Percentiles rank a stretch among this genome's conserved stretches.
These are phyloP conservation scores for Pelobates cultripes DNA, from an alignment of 2,797 vertebrate species.

Conservation along the genomic window DNA sequence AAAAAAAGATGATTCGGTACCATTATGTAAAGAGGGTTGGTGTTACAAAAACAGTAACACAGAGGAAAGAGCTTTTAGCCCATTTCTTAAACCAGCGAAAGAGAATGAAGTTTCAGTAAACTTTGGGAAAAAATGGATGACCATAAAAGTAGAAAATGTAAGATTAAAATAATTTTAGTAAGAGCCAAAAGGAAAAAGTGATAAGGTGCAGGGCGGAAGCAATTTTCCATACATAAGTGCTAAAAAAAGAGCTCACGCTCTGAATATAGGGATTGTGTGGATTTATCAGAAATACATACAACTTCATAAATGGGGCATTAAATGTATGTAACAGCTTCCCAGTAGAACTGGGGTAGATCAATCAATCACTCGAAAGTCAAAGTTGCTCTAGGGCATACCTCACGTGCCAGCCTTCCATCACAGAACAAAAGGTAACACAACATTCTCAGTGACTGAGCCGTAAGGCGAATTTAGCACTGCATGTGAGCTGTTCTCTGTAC, in stretches of 20 bases:
- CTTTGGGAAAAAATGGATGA: not conserved
- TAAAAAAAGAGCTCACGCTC: constrained; percentile 22
- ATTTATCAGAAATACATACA: not conserved
- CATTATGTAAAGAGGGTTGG: not conserved
- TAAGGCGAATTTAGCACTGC: not conserved
- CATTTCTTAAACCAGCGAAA: not conserved
- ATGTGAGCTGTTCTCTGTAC: constrained; percentile 1
- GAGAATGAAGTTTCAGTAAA: no score
- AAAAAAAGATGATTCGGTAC: not conserved
- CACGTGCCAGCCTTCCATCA: not conserved
- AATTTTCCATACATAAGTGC: constrained; percentile 40
- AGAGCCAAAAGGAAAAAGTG: constrained; percentile 1
- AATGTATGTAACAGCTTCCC: constrained; percentile 4
- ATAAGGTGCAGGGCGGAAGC: constrained; percentile 46
- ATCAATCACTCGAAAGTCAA: not conserved
- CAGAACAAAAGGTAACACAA: not conserved
- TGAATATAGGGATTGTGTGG: not conserved
- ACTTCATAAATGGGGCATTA: not conserved
- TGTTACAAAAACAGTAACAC: no score
- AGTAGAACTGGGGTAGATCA: not conserved
- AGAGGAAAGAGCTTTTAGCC: no score
- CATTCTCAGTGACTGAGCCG: not conserved
- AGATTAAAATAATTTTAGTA: not conserved
- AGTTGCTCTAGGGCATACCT: not conserved
- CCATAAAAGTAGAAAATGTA: not conserved